Percentiles rank a stretch among this genome's conserved stretches.
Conservation (phyloP, 2,888 invertebrate genomes). For the Cantharis nigra region DNA sequence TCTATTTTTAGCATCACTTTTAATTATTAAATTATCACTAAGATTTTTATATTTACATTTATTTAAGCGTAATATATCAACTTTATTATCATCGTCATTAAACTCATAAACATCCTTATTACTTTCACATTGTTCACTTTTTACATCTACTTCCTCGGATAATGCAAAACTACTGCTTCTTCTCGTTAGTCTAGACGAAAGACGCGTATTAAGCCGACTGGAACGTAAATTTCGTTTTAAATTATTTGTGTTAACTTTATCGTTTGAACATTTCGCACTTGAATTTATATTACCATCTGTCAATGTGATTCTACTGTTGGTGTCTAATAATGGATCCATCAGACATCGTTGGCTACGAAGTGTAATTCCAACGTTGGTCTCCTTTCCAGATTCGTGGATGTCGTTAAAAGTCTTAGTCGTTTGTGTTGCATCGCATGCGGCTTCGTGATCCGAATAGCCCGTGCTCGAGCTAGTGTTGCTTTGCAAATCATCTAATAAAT, state of each 20-base stretch:
- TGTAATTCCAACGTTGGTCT: constrained; percentile 58
- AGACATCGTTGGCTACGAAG: constrained; percentile 67
- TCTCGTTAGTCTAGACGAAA: constrained; percentile 34
- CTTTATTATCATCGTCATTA: constrained; percentile 55
- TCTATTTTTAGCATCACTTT: constrained; percentile 35
- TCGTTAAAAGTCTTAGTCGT: constrained; percentile 55
- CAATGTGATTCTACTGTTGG: not conserved
- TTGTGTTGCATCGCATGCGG: constrained; percentile 53
- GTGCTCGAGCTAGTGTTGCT: constrained; percentile 57
- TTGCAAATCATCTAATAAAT: constrained; percentile 54
- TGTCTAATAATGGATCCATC: constrained; percentile 37
- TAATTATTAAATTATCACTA: constrained; percentile 36
- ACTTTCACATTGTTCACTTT: constrained; percentile 31
- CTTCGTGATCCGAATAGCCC: constrained; percentile 57
- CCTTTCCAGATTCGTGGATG: constrained; percentile 53
- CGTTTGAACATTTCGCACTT: not conserved
- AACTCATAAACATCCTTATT: constrained; percentile 61
- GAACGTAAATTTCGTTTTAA: constrained; percentile 18
- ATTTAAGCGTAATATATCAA: constrained; percentile 41
- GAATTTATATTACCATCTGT: not conserved
- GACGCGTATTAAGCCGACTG: constrained; percentile 23
- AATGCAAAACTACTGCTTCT: constrained; percentile 39
- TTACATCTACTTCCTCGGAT: constrained; percentile 31
- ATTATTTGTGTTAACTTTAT: not conserved
- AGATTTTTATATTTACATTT: constrained; percentile 37